Conservation (phyloP, 2,888 invertebrate species). For the Nemotelus pantherinus region DNA sequence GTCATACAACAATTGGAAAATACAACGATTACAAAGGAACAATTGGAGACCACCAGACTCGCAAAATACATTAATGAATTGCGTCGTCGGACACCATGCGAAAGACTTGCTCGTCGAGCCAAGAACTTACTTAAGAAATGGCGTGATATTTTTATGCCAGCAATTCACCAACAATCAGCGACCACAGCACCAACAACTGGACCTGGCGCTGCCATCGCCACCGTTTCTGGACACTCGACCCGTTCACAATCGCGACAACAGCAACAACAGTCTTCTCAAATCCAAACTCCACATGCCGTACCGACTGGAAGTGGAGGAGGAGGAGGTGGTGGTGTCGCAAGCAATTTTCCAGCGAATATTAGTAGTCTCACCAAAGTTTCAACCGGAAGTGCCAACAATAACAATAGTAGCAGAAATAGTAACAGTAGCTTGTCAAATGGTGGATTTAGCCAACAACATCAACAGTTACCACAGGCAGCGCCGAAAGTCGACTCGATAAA, state of each 20-base stretch:
- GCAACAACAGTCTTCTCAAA: too few species aligned
- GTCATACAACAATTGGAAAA: constrained; percentile 95
- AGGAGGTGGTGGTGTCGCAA: too few species aligned
- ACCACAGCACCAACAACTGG: constrained; percentile 28
- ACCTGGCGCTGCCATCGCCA: neutral
- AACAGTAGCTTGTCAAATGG: constrained; percentile 46
- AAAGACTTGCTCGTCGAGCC: constrained; percentile 85
- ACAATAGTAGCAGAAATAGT: constrained; percentile 39
- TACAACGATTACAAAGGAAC: constrained; percentile 66
- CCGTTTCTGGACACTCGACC: too few species aligned
- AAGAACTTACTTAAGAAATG: constrained; percentile 92
- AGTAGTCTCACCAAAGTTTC: constrained; percentile 20
- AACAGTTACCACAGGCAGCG: neutral
- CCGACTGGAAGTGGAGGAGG: too few species aligned
- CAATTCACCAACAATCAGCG: constrained; percentile 49
- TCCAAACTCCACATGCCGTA: too few species aligned
- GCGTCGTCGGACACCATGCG: constrained; percentile 84
- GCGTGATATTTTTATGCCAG: constrained; percentile 85
- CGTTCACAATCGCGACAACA: too few species aligned
- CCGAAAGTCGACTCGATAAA: neutral
- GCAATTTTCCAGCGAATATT: neutral
- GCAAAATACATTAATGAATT: constrained; percentile 94
- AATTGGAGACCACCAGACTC: constrained; percentile 84
- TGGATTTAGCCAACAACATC: constrained; percentile 17
- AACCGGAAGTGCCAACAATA: constrained; percentile 52